Conservation (phyloP, 2,797 vertebrate genomes). For the Manis crassicaudata region DNA sequence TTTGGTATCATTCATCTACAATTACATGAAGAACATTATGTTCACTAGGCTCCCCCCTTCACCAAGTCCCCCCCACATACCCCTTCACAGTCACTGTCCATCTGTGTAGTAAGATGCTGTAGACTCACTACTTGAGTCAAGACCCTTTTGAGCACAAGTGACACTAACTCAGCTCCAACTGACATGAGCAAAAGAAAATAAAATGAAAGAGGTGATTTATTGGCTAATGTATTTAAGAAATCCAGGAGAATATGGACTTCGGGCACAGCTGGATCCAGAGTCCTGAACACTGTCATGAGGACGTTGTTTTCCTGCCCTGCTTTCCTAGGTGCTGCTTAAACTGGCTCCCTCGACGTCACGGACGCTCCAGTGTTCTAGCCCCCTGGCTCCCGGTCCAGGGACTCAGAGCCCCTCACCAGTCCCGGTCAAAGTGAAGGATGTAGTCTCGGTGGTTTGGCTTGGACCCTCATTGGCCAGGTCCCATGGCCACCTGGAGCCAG, state of each 20-base stretch:
- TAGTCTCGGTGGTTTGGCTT: background rate
- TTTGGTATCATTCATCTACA: no score
- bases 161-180: constrained; percentile 29
- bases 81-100: no score
- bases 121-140: no score
- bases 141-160: background rate
- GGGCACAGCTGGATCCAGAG: background rate
- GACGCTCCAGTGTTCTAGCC: background rate
- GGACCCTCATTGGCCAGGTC: background rate
- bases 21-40: no score
- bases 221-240: background rate
- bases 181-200: constrained; percentile 33
- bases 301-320: background rate
- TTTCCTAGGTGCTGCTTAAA: background rate
- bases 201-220: background rate
- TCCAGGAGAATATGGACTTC: background rate
- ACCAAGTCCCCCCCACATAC: no score
- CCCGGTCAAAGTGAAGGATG: background rate
- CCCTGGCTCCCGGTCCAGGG: background rate
- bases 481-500: background rate
- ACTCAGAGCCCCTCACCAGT: background rate
- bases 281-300: background rate
- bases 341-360: background rate
- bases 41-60: no score
- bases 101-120: no score